These are phyloP conservation scores for Coremacera marginata DNA, from an alignment of 2,888 invertebrate species.

Conservation along the genomic window DNA sequence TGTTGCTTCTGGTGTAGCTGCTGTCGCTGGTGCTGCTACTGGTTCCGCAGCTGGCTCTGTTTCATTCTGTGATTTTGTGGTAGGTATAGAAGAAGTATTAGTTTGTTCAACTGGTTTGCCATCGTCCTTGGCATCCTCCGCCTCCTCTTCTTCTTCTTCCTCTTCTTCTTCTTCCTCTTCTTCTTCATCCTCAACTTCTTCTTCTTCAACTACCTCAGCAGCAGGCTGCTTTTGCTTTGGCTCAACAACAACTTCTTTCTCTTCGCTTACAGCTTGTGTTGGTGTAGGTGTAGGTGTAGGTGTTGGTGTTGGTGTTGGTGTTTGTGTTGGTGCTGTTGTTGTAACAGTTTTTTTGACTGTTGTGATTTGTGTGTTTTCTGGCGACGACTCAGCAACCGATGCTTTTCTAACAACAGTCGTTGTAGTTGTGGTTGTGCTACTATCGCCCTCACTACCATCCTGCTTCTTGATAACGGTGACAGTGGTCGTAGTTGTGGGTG, in stretches of 20 bases:
- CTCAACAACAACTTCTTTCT: constrained; percentile 16
- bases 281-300: background rate
- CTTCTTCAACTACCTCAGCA: constrained; percentile 5
- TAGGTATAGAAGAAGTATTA: background rate
- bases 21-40: background rate
- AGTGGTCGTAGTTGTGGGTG: background rate
- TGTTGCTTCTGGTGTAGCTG: background rate
- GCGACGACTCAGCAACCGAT: background rate
- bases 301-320: background rate
- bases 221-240: background rate
- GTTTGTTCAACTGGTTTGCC: background rate
- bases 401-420: background rate
- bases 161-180: constrained; percentile 13
- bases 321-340: background rate
- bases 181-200: background rate
- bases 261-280: background rate
- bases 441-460: background rate
- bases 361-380: constrained; percentile 13
- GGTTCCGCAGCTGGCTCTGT: background rate
- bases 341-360: background rate
- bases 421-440: background rate
- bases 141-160: constrained; percentile 7
- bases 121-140: background rate
- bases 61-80: background rate
- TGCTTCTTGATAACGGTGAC: background rate